Base-by-base conservation (phyloP, 2,797 vertebrate species). In the Oreortyx pictus region DNA sequence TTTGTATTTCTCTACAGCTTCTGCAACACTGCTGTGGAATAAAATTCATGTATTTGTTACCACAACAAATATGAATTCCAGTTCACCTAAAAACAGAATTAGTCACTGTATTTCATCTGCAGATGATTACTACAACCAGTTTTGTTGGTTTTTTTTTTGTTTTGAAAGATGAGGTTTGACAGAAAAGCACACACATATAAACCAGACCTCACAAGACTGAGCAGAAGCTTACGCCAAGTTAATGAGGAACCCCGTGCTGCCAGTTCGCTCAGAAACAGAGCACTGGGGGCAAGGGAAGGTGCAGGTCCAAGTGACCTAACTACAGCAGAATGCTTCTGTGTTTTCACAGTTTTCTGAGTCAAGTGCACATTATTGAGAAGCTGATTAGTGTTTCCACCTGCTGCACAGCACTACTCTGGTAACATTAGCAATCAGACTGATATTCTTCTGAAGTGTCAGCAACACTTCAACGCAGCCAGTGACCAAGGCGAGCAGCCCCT, bases 1-100 rank as follows among this genome's bases (percentile, higher is more conserved):
- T 92, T 98, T 97, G 54, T 98, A 98, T 86, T 97, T 93, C 91
- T 98, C 97, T 88, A 98, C 83, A 87, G 97, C 97, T 76, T 94
- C 97, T 93, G 98, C 96, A 72, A 98, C 90, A 73, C 88, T 96
- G 50, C 99, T 99, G 90, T 14, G 80, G 4, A 46, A 89, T 6
- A 88, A 62, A 88, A 86, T 68, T 50, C 41, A 86, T 14, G 10
- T 20, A 67, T 47, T 60, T n/a, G 7, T 86, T 62, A 92, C 1
- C 17, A 64, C 5, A 3, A n/a, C n/a, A n/a, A n/a, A n/a, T n/a
- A n/a, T n/a, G n/a, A n/a, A n/a, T n/a, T n/a, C n/a, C n/a, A n/a
- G n/a, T n/a, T n/a, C n/a, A n/a, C n/a, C n/a, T n/a, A n/a, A n/a
- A n/a, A n/a, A n/a, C n/a, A n/a, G n/a, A n/a, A n/a, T n/a, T n/a